Evolutionary conservation across 2,113 vertebrate species (phyloP).

Genomic region (Cyprinus carpio): DNA sequence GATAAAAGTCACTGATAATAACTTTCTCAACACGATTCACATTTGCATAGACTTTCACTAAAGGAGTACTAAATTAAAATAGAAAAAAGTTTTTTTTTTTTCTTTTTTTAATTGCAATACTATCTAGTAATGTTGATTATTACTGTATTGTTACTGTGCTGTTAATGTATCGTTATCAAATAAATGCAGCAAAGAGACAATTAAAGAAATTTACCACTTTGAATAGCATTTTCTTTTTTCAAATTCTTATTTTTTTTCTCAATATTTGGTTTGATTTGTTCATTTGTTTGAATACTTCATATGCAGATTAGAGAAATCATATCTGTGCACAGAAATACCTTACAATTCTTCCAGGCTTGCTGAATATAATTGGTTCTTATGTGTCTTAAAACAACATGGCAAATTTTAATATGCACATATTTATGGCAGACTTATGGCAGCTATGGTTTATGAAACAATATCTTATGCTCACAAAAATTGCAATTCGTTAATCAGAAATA

Average conservation of each 20-base stretch:
- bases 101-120: not conserved
- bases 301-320: too few relatives aligned
- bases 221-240: not conserved
- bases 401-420: too few relatives aligned
- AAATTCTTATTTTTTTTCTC: not conserved
- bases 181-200: not conserved
- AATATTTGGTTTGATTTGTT: not conserved
- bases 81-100: not conserved
- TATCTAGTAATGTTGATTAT: not conserved
- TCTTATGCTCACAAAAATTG: not conserved
- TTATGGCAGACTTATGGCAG: too few relatives aligned
- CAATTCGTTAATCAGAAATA: not conserved
- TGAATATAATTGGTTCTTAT: not conserved
- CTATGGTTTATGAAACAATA: too few relatives aligned
- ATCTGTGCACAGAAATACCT: constrained; percentile 16
- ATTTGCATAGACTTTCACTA: not conserved
- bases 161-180: not conserved
- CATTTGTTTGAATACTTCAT: not conserved
- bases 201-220: not conserved
- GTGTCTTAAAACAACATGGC: not conserved
- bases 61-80: not conserved
- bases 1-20: not conserved
- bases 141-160: not conserved
- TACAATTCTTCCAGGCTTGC: constrained; percentile 12
- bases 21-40: not conserved